These are phyloP conservation scores for Baronia brevicornis DNA, from an alignment of 2,888 invertebrate species.

Conservation along the genomic window DNA sequence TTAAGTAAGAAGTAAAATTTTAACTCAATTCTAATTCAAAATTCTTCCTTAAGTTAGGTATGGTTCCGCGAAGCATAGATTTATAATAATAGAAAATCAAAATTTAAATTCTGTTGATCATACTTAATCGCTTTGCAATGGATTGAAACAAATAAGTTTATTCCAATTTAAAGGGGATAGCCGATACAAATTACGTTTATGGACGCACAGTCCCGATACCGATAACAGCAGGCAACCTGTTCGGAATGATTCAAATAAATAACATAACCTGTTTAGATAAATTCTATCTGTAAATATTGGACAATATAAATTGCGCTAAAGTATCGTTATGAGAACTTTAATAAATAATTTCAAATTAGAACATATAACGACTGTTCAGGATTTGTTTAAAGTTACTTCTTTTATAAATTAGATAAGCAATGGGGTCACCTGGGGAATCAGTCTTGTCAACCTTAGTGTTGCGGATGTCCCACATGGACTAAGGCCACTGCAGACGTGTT, in stretches of 20 bases:
- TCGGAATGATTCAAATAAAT: constrained; percentile 62
- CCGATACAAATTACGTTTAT: constrained; percentile 67
- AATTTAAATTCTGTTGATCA: constrained; percentile 48
- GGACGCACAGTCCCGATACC: constrained; percentile 48
- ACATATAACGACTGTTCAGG: not conserved
- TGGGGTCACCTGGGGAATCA: no score
- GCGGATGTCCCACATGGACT: no score
- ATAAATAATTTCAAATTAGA: constrained; percentile 40
- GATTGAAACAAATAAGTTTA: constrained; percentile 57
- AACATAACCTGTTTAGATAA: constrained; percentile 65
- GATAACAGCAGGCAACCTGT: constrained; percentile 64
- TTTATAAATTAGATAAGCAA: no score
- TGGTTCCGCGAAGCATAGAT: no score
- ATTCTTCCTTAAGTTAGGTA: no score
- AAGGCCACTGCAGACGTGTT: no score
- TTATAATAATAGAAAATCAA: no score
- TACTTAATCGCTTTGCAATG: constrained; percentile 24
- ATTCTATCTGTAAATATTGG: constrained; percentile 65
- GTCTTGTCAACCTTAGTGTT: no score
- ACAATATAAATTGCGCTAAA: constrained; percentile 54
- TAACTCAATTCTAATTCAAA: no score
- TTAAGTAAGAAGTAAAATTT: no score
- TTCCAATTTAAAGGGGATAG: constrained; percentile 56
- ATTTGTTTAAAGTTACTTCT: not conserved
- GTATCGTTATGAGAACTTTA: constrained; percentile 43